Evolutionary conservation across 1,140 invertebrate genomes (phyloP), one percentile per base, ranked within the genome.

Genomic region (Neuroterus valhalla): DNA sequence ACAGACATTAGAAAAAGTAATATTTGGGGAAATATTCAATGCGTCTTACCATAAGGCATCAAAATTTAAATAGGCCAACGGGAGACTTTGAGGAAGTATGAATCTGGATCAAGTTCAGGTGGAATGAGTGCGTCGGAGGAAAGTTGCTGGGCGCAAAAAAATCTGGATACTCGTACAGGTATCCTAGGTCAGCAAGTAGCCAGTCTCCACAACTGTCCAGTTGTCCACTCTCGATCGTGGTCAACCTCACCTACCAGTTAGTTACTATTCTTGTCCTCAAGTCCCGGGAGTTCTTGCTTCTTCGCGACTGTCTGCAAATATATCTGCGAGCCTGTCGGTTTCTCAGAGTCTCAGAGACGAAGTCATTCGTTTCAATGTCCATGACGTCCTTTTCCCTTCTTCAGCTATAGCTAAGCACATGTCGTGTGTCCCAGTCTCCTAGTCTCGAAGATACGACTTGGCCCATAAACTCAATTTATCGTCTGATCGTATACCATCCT

Each of bases 221-320:
- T 73, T 73, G 75, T 77, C 72, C 74, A 79, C 76, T 75, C 72
- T 78, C 66, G 68, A 78, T 77, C 68, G 76, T 71, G 68, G 73
- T 79, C 70, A 68, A 79, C 78, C 79, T 83, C 82, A 78, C 78
- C 77, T 79, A 84, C 82, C 82, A 77, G 85, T 85, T 86, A 42
- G n/a, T 12, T 45, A 87, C 87, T 87, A 87, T 88, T 87, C 85
- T 86, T 70, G 87, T 85, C 81, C 52, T 52, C 52, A 74, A 81
- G 76, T 86, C 82, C 87, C 86, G 84, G 86, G 86, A 78, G 77
- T 77, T 81, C 76, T 81, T 81, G 75, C 80, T 72, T 67, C 80
- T 72, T 67, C 71, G 76, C 75, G 75, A 81, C 76, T 68, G 42
- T 72, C 79, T 82, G 86, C 85, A 88, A 88, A 87, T 87, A 85